phyloP scores from a whole-genome alignment of 2,797 vertebrate genomes.

The Poliocrania exsul region DNA sequence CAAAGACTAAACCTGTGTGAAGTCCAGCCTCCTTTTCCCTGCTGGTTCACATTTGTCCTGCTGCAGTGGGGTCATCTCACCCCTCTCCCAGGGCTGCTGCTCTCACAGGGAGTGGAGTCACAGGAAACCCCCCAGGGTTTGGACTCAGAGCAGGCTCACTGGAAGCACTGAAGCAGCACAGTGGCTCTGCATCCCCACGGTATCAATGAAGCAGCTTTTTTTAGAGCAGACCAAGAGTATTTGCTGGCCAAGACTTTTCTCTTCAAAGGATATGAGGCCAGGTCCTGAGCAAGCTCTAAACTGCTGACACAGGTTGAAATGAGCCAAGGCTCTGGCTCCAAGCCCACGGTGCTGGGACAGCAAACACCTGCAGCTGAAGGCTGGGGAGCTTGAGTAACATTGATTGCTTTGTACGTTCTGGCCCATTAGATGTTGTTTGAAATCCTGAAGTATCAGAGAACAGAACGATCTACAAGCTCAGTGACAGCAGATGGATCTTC shows the following conservation, averaged over 20 bases:
- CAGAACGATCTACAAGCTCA: neutral
- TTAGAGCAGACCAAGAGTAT: neutral
- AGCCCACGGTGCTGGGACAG: neutral
- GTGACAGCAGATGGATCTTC: slow-evolving; percentile 19
- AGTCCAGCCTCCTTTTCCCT: accelerated
- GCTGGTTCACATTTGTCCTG: neutral
- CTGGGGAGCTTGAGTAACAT: neutral
- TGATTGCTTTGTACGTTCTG: neutral
- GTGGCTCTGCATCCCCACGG: neutral
- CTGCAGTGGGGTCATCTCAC: neutral
- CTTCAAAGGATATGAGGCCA: neutral
- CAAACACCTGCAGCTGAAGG: slow-evolving; percentile 10
- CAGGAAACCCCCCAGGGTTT: neutral
- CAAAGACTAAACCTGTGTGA: accelerated
- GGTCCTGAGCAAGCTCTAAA: neutral
- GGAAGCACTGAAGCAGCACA: neutral
- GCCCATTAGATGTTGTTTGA: slow-evolving; percentile 40
- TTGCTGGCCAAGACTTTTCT: neutral
- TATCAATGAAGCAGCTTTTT: neutral
- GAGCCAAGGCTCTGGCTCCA: slow-evolving; percentile 3
- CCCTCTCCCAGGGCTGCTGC: neutral
- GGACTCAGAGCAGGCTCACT: neutral
- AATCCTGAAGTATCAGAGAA: slow-evolving; percentile 28
- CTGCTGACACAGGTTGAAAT: slow-evolving; percentile 9
- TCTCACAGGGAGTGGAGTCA: neutral